Conservation (phyloP, 2,888 invertebrate genomes). For the Drosophila parthenogenetica region DNA sequence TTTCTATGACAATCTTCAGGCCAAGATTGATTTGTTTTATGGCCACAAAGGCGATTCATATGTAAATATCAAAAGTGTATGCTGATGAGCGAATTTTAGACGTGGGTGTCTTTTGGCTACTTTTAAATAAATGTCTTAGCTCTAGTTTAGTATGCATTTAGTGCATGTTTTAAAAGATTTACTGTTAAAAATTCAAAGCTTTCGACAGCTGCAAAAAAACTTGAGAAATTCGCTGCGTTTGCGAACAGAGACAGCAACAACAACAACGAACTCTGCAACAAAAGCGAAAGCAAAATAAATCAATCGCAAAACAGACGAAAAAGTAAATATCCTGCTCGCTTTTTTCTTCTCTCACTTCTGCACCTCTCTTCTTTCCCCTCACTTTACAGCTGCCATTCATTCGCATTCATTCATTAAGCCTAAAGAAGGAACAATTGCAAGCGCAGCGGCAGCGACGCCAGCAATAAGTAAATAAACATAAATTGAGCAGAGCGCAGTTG, state of each 20-base stretch:
- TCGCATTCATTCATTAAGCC: constrained; percentile 52
- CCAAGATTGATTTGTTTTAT: constrained; percentile 30
- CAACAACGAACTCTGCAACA: constrained; percentile 5
- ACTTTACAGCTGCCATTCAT: constrained; percentile 4
- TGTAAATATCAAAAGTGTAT: constrained; percentile 54
- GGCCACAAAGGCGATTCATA: too few relatives aligned
- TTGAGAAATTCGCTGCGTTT: constrained; percentile 53
- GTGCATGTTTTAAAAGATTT: constrained; percentile 34
- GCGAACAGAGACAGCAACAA: constrained; percentile 24
- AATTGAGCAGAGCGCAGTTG: constrained; percentile 19
- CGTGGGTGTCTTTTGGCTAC: constrained; percentile 29
- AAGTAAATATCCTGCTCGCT: constrained; percentile 74
- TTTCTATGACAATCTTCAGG: constrained; percentile 43
- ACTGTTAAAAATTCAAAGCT: constrained; percentile 3
- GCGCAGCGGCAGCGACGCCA: constrained; percentile 10
- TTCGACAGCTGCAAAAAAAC: constrained; percentile 48
- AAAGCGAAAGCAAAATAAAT: constrained; percentile 69
- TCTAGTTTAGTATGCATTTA: constrained; percentile 55
- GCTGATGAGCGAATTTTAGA: constrained; percentile 16
- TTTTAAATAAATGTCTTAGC: neutral
- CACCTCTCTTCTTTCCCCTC: neutral
- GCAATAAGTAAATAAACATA: constrained; percentile 72
- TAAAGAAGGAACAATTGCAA: constrained; percentile 34
- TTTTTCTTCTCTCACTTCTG: too few relatives aligned
- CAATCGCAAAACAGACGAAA: constrained; percentile 52